Evolutionary conservation across 1,140 invertebrate genomes (phyloP), one percentile per base, ranked within the genome.

Genomic region (Marisa cornuarietis): DNA sequence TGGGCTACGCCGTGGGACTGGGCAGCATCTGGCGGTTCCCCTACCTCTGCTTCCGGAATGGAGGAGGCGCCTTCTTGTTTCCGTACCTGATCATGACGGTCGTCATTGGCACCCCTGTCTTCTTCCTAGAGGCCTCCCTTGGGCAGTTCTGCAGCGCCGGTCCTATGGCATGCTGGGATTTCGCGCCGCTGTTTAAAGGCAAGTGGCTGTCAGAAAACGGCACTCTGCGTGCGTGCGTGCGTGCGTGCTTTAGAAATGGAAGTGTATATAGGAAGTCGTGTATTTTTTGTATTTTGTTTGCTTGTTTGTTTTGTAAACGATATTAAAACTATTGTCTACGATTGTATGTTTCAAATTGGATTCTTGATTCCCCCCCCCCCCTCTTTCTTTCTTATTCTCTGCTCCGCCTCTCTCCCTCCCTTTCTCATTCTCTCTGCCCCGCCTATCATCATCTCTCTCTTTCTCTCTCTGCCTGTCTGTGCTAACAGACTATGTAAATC

Each of bases 11-110:
- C 62, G 96, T 97, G 77, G 96, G 96, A 85, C 93, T 97, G 80
- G 96, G 96, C 82, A 98, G 97, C 90, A 95, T 98, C 62, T 97
- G 96, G 96, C 92, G 96, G 85, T 97, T 98, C 93, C 96, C 96
- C 20, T 97, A 89, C 69, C 79, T 87, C 96, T 85, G 83, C 78
- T 88, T 87, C 77, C 74, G 83, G 26, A 83, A 81, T 31, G 80
- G 80, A 20, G 80, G 80, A 22, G 80, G 79, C 92, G 96, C 88
- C 91, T 97, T 92, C 94, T 94, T 94, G 16, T 91, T 95, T 11
- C 93, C 94, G 0, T 94, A 95, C 85, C 88, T 93, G 6, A 90
- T 94, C 14, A 93, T 95, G 58, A 90, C 94, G 81, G 73, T 94
- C 11, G 83, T 93, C 18, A 92, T 95, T 52, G 95, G 95, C 0